These are phyloP conservation scores for Phyllopteryx taeniolatus DNA, from an alignment of 2,113 vertebrate genomes.

Conservation along the genomic window DNA sequence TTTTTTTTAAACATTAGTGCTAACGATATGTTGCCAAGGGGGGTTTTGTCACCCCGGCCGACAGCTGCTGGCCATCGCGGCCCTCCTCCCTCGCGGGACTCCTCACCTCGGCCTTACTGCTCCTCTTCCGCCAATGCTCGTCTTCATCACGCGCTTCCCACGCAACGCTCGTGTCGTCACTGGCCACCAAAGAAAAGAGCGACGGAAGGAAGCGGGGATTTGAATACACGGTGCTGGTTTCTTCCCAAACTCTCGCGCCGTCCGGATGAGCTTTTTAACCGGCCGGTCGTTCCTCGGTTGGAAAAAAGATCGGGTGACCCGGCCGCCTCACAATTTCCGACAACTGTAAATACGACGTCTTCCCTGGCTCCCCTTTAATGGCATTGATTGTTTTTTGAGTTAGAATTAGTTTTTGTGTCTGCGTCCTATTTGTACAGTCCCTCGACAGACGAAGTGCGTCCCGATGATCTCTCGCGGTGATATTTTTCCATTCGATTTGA, in stretches of 20 bases:
- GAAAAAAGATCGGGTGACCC: neutral
- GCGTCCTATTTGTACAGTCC: conserved; percentile 18
- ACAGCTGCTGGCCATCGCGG: conserved; percentile 56
- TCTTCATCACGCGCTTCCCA: conserved; percentile 31
- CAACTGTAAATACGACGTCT: conserved; percentile 31
- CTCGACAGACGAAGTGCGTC: conserved; percentile 6
- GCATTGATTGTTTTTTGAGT: conserved; percentile 5
- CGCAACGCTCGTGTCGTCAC: conserved; percentile 4
- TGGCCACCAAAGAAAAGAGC: conserved; percentile 57
- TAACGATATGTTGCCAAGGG: conserved; percentile 76
- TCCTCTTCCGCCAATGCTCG: conserved; percentile 18
- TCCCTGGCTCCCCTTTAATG: conserved; percentile 8
- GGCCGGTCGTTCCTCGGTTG: neutral
- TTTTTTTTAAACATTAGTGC: conserved; percentile 75
- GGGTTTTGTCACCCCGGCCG: conserved; percentile 64
- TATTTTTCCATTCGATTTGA: conserved; percentile 67
- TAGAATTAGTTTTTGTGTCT: neutral
- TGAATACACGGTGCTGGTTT: conserved; percentile 62
- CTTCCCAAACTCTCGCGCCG: neutral
- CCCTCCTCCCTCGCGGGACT: conserved; percentile 24
- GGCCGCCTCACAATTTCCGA: neutral
- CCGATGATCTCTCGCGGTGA: neutral
- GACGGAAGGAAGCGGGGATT: conserved; percentile 36
- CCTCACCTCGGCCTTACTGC: conserved; percentile 72
- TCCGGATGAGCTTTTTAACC: neutral